These are phyloP conservation scores for Bradypodion pumilum DNA, from an alignment of 2,797 vertebrate species.

Conservation along the genomic window DNA sequence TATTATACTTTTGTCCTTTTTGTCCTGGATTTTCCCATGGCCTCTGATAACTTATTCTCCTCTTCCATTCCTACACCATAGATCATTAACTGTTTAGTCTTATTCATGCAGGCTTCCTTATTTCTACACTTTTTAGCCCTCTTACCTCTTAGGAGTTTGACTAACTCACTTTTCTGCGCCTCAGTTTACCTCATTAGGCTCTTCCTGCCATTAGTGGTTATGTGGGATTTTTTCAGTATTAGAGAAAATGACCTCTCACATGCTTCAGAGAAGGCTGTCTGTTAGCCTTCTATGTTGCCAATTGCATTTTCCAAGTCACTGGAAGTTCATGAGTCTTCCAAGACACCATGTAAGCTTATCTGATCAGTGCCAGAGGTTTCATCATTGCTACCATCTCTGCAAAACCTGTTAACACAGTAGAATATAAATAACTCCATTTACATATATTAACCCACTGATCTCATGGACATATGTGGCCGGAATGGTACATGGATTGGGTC, in stretches of 20 bases:
- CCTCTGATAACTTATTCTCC: background rate
- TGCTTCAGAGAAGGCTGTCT: slow-evolving; percentile 6
- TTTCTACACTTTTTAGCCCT: background rate
- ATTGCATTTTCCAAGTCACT: background rate
- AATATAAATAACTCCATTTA: slow-evolving; percentile 39
- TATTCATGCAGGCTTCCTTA: background rate
- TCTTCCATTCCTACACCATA: too few relatives aligned
- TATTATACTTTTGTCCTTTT: background rate
- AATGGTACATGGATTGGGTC: background rate
- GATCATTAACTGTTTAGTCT: background rate
- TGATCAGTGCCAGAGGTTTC: slow-evolving; percentile 24
- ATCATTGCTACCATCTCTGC: slow-evolving; percentile 26
- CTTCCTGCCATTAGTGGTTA: background rate
- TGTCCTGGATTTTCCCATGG: background rate
- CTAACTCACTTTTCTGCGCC: background rate
- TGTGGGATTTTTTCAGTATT: background rate
- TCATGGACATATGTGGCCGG: slow-evolving; percentile 18
- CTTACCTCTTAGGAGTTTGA: background rate
- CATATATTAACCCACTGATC: slow-evolving; percentile 25
- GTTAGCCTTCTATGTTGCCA: slow-evolving; percentile 5
- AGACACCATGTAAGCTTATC: slow-evolving; percentile 16
- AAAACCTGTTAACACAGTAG: slow-evolving; percentile 28
- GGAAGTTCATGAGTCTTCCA: slow-evolving; percentile 23
- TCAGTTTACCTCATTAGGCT: background rate
- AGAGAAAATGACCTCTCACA: background rate